Conservation (phyloP, 2,888 invertebrate genomes). For the Eustalomyia histrio region DNA sequence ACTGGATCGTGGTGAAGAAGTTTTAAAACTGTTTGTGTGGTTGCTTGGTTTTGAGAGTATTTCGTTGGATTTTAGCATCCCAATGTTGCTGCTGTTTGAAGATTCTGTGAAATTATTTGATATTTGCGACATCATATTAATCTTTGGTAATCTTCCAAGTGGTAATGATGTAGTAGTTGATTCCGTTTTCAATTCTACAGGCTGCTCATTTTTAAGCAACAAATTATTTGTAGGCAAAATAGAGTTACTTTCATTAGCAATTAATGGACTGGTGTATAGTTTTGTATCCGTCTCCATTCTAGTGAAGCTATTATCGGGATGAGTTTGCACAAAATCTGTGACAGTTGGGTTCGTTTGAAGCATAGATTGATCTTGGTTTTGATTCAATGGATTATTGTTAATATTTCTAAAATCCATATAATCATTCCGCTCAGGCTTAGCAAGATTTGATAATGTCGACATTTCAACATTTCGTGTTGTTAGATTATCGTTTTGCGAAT, state of each 20-base stretch:
- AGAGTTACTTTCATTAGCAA: neutral
- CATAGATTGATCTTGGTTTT: neutral
- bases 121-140: slow-evolving; percentile 14
- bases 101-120: slow-evolving; percentile 2
- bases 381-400: neutral
- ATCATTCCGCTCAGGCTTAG: slow-evolving; percentile 4
- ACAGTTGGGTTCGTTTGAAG: neutral
- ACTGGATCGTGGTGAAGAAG: neutral
- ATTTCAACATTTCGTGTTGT: slow-evolving; percentile 60
- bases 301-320: neutral
- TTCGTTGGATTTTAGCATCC: slow-evolving; percentile 13
- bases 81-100: slow-evolving; percentile 17
- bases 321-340: neutral
- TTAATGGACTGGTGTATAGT: neutral
- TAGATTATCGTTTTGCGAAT: slow-evolving; percentile 1
- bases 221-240: slow-evolving; percentile 18
- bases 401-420: slow-evolving; percentile 18
- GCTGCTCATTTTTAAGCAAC: slow-evolving; percentile 17
- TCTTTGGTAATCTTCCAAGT: slow-evolving; percentile 73
- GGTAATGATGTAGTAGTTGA: slow-evolving; percentile 67
- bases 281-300: neutral
- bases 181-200: slow-evolving; percentile 29
- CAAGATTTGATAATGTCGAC: slow-evolving; percentile 39
- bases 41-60: neutral
- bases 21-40: neutral